Percentiles rank a stretch among this genome's conserved stretches.
These are phyloP conservation scores for Trissolcus brochymenae DNA, from an alignment of 2,888 invertebrate species.

Conservation along the genomic window DNA sequence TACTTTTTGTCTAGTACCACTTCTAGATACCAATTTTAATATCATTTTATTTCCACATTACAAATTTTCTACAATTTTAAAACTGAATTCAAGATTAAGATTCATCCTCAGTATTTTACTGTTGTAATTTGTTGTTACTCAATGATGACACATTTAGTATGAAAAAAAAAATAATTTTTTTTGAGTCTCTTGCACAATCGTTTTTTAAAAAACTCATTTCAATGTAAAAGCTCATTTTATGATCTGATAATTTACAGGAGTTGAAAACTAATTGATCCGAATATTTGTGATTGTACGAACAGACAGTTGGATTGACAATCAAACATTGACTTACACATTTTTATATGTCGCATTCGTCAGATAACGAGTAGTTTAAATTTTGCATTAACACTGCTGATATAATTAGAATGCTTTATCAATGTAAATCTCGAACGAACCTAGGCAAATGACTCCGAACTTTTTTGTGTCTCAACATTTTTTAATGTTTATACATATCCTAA, in stretches of 20 bases:
- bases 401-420: conserved; percentile 1
- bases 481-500: too few species aligned
- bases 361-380: background rate
- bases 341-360: background rate
- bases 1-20: conserved; percentile 25
- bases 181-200: background rate
- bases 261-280: background rate
- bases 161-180: background rate
- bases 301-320: background rate
- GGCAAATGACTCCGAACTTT: background rate
- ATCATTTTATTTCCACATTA: background rate
- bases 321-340: background rate
- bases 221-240: background rate
- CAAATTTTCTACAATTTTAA: background rate
- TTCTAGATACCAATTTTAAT: conserved; percentile 12
- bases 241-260: background rate
- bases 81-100: background rate
- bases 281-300: background rate
- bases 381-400: background rate
- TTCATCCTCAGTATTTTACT: too few species aligned
- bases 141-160: background rate
- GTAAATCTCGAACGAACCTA: background rate
- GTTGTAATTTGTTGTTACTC: too few species aligned
- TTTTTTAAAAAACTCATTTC: background rate
- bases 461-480: too few species aligned